Evolutionary conservation across 2,797 vertebrate genomes (phyloP).

Genomic region (Galago senegalensis): DNA sequence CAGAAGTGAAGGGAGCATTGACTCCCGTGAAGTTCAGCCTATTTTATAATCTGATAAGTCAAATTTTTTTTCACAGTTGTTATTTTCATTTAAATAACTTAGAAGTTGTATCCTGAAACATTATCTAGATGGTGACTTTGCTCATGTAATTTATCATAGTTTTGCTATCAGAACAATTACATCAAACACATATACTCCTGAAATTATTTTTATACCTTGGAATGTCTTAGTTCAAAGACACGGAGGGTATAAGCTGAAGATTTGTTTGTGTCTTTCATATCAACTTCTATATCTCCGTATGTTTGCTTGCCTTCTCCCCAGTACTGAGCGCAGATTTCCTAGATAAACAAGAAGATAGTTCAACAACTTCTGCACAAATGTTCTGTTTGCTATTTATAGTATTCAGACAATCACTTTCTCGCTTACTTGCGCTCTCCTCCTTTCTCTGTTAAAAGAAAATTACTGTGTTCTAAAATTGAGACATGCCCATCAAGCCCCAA

Average conservation of each 20-base stretch:
- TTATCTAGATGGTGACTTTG: neutral
- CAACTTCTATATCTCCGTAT: conserved; percentile 92
- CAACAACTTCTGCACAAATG: neutral
- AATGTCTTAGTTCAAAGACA: conserved; percentile 92
- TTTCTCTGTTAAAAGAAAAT: neutral
- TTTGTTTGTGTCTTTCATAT: conserved; percentile 88
- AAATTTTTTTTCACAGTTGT: neutral
- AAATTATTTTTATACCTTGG: conserved; percentile 91
- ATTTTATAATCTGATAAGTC: too few species aligned
- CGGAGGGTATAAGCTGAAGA: conserved; percentile 90
- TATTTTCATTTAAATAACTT: neutral
- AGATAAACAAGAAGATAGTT: conserved; percentile 42
- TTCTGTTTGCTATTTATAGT: neutral
- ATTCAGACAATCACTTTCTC: neutral
- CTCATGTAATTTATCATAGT: neutral
- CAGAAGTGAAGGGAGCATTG: neutral
- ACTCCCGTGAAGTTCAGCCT: neutral
- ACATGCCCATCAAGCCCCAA: neutral
- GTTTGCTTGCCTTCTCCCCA: conserved; percentile 93
- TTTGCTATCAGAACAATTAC: neutral
- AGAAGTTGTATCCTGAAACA: neutral
- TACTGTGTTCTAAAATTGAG: neutral
- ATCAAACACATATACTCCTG: neutral
- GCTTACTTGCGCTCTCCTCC: fast-evolving
- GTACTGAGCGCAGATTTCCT: conserved; percentile 93